Evolutionary conservation across 2,797 vertebrate genomes (phyloP), one percentile per base, ranked within the genome.

Genomic region (Todus mexicanus): DNA sequence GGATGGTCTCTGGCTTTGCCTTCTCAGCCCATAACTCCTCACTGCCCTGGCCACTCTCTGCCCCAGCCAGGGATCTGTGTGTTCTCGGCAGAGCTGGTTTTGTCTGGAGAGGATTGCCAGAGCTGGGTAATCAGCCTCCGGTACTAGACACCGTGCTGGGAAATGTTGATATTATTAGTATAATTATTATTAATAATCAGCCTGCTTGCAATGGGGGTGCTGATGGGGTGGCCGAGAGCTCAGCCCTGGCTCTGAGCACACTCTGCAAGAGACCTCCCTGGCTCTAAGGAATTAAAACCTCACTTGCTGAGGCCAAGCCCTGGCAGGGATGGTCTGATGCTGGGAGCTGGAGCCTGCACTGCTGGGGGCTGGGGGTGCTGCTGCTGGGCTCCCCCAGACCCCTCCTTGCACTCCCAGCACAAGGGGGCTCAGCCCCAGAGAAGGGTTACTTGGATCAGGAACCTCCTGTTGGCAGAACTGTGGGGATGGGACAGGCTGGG

Each of bases 161-260:
- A 76, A 60, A 29, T 40, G 26, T 48, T 77, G 65, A 14, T 38
- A 6, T 19, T 50, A 45, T 35, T 53, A 77, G 2, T 43, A 20
- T 3, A 31, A 54, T 23, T 35, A 35, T 57, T 57, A 25, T 35
- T 61, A 48, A 17, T 37, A 54, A 72, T 15, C 33, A 65, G 5
- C 20, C 38, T 45, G 33, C 12, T 37, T 56, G n/a, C n/a, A 72
- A 8, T 3, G 31, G 25, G 26, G 35, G 15, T 54, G 47, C n/a
- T 35, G 29, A 54, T 1, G 1, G 31, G 4, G 3, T 1, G 10
- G 47, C 37, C 0, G 2, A 47, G 68, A 25, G 37, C 66, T 50
- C 21, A 18, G 40, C 12, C 27, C 37, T 35, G 1, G 9, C 56
- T 56, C 48, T 3, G 2, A 48, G 54, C 37, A 25, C 1, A 2